phyloP scores from a whole-genome alignment of 2,888 invertebrate genomes.

The Agriopis marginaria region DNA sequence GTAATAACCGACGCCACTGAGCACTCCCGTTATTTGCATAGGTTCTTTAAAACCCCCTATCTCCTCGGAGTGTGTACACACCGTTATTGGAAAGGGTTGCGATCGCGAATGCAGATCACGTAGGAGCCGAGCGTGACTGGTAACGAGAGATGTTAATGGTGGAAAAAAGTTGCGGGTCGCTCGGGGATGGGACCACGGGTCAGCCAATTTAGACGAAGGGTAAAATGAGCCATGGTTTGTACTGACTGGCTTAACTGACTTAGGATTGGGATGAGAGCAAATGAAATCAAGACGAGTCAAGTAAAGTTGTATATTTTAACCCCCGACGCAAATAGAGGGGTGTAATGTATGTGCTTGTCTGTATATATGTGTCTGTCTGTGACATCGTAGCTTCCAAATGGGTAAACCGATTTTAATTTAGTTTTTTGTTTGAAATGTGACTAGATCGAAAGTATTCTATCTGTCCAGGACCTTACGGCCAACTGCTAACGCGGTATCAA shows the following conservation, averaged over 20 bases:
- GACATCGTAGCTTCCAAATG: too few relatives aligned
- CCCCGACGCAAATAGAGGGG: too few relatives aligned
- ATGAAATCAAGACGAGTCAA: neutral
- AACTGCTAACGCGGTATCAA: too few relatives aligned
- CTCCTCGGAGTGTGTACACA: constrained; percentile 42
- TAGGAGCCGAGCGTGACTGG: constrained; percentile 54
- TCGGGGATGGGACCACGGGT: constrained; percentile 15
- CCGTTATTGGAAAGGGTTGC: constrained; percentile 56
- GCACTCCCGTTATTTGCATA: constrained; percentile 43
- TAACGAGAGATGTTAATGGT: constrained; percentile 62
- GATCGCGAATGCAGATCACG: constrained; percentile 57
- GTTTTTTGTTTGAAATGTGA: too few relatives aligned
- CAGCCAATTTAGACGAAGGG: constrained; percentile 23
- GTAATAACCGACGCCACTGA: constrained; percentile 31
- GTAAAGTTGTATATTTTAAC: constrained; percentile 3
- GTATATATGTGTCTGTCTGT: too few relatives aligned
- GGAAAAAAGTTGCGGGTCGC: constrained; percentile 45
- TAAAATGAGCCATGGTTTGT: constrained; percentile 16
- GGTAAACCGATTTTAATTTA: too few relatives aligned
- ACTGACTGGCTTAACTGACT: constrained; percentile 12
- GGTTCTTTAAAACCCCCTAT: constrained; percentile 40
- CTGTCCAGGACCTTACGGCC: too few relatives aligned
- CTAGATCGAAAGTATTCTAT: too few relatives aligned
- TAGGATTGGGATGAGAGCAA: constrained; percentile 8
- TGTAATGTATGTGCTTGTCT: too few relatives aligned